phyloP scores from a whole-genome alignment of 1,140 invertebrate species.

The Trichomalopsis sarcophagae region DNA sequence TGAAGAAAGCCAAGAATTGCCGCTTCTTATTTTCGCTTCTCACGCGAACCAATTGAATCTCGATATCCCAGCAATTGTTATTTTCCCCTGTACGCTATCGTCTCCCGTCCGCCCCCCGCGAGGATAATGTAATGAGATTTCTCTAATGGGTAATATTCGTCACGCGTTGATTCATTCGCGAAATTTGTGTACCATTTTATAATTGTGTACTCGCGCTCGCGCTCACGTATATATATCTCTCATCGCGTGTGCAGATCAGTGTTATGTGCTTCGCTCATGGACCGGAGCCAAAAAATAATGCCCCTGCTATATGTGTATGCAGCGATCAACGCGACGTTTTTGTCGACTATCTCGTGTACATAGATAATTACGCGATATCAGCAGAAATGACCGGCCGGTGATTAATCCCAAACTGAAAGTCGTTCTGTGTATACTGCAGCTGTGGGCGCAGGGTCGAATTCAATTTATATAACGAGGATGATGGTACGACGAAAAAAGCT shows the following conservation, averaged over 20 bases:
- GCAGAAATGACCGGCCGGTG: too few species aligned
- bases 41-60: constrained; percentile 1
- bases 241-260: too few species aligned
- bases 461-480: neutral
- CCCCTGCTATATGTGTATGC: neutral
- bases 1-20: constrained; percentile 41
- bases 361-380: neutral
- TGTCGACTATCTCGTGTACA: neutral
- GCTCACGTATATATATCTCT: too few species aligned
- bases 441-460: too few species aligned
- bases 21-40: neutral
- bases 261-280: too few species aligned
- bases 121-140: too few species aligned
- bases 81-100: neutral
- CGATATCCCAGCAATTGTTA: neutral
- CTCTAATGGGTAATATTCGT: too few species aligned
- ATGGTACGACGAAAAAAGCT: constrained; percentile 4
- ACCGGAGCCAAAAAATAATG: too few species aligned
- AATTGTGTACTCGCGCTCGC: too few species aligned
- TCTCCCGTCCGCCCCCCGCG: too few species aligned
- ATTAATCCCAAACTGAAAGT: neutral
- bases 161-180: neutral
- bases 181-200: too few species aligned
- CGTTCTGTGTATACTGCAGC: too few species aligned
- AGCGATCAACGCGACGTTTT: neutral